Evolutionary conservation across 2,888 invertebrate species (phyloP).

Genomic region (Steinernema carpocapsae): DNA sequence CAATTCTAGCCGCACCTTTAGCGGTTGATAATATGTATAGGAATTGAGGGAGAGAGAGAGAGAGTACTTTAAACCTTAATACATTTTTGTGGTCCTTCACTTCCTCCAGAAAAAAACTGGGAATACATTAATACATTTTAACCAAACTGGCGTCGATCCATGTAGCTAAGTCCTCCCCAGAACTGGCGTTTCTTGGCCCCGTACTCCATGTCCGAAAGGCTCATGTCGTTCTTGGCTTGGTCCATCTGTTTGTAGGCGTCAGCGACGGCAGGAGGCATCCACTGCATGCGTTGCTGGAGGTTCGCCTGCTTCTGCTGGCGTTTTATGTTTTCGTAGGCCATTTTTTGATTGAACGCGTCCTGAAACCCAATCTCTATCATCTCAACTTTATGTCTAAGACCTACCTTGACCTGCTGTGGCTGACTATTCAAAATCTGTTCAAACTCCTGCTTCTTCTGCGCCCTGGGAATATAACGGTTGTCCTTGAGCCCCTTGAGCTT

Average conservation of each 20-base stretch:
- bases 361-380: not conserved
- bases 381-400: not conserved
- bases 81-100: no score
- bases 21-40: no score
- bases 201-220: conserved; percentile 18
- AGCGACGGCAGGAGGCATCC: conserved; percentile 4
- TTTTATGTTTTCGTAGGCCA: not conserved
- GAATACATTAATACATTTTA: no score
- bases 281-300: conserved; percentile 17
- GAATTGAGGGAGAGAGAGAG: no score
- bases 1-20: no score
- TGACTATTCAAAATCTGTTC: conserved; percentile 1
- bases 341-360: not conserved
- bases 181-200: conserved; percentile 3
- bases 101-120: no score
- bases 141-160: not conserved
- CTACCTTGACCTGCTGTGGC: conserved; percentile 7
- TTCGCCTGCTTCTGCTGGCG: not conserved
- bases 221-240: conserved; percentile 3
- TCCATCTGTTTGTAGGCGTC: not conserved
- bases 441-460: conserved; percentile 18
- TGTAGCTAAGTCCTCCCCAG: not conserved
- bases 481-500: not conserved
- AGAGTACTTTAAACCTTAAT: no score
- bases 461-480: not conserved